Evolutionary conservation across 37 sponge, comb jelly and placozoan species (phyloP), one percentile per base, ranked within the genome.

Genomic region (Ephydatia muelleri): DNA sequence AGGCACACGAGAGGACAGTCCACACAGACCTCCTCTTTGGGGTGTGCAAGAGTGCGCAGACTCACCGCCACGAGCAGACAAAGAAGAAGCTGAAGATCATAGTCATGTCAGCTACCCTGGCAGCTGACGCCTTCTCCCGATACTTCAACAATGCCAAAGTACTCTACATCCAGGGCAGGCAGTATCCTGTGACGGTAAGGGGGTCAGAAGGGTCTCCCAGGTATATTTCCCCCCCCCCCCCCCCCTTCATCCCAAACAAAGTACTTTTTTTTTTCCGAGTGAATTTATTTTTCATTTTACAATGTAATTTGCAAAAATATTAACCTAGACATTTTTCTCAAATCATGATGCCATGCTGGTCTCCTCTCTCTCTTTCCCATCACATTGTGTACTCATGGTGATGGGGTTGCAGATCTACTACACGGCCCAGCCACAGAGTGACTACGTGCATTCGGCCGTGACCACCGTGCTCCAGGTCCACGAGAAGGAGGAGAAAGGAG

Each of bases 1-100:
- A 97, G 72, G 98, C 98, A 40, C 98, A 97, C 70, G 98, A 95
- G 80, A 78, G 98, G 2, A 97, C 96, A 26, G 86, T 97, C 14
- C 92, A 97, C 84, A 97, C 98, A 25, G 98, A 97, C 73, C 80
- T 97, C 0, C 86, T 97, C 65, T 95, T 97, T 93, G 98, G 98
- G 16, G 82, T 97, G 8, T 82, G 95, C 16, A 97, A 97, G 79
- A 39, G 57, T n/a, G 94, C 94, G 22, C 96, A 97, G 77, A 26
- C 67, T 21, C 31, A 71, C 33, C 79, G 98, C 35, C 25, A 13
- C 25, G 73, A 83, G 67, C 38, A 49, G 19, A 67, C 80, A 49
- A 76, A 37, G 29, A 73, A 71, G 48, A 66, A 73, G 13, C 77
- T 94, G 48, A 83, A 83, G 66, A 80, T 97, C 28, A 76, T 97